A percentile compares a stretch with the other conserved stretches of the same genome.
Conservation (phyloP, 2,888 invertebrate species). For the Troides helena region DNA sequence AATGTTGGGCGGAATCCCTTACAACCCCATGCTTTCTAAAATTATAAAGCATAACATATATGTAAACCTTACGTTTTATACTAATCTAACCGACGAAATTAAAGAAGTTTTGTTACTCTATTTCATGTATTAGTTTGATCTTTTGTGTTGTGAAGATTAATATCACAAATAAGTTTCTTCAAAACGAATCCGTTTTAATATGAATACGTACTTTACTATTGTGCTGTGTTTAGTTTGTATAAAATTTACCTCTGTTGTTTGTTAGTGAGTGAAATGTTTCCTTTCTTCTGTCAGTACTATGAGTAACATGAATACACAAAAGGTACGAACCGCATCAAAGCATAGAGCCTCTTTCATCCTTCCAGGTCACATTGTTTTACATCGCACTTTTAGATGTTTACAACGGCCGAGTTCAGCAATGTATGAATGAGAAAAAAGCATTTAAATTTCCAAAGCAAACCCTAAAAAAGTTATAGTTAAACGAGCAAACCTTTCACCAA, state of each 20-base stretch:
- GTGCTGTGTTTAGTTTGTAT: too few species aligned
- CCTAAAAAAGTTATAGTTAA: neutral
- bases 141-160: too few species aligned
- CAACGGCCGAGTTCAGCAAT: neutral
- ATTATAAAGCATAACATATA: too few species aligned
- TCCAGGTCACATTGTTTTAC: conserved; percentile 3
- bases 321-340: conserved; percentile 18
- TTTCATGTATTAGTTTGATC: too few species aligned
- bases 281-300: conserved; percentile 4
- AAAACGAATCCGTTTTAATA: too few species aligned
- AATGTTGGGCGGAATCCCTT: too few species aligned
- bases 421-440: neutral
- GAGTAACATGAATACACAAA: conserved; percentile 10
- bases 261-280: neutral
- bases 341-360: conserved; percentile 7
- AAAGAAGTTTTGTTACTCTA: too few species aligned
- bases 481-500: neutral
- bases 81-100: too few species aligned
- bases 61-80: too few species aligned
- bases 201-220: too few species aligned
- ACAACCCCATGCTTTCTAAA: too few species aligned
- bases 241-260: neutral
- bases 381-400: conserved; percentile 11
- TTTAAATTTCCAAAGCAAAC: neutral
- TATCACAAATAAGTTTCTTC: too few species aligned